Base-by-base conservation (phyloP, 2,888 invertebrate species). In the Zaprionus bogoriensis region DNA sequence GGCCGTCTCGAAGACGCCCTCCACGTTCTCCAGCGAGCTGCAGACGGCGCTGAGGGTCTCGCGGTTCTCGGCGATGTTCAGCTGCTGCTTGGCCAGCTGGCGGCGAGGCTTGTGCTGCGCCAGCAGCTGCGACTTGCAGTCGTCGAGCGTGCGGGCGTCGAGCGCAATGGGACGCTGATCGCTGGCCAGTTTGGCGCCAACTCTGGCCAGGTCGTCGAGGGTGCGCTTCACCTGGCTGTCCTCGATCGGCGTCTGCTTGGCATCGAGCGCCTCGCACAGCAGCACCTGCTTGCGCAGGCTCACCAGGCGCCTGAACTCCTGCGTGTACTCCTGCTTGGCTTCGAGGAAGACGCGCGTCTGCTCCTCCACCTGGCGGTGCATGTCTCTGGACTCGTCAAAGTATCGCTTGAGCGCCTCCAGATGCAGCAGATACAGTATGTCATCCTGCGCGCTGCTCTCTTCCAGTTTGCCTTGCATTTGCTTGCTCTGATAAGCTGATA, bases 391-490 rank as follows among this genome's bases (percentile, higher is more conserved):
- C 17, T 87, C 84, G 0, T 89, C 89, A 3, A 51, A 58, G 22
- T 78, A 86, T 1, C 89, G 88, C n/a, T 83, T 87, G 2, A 80
- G 12, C 0, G 83, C 75, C 36, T 90, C 90, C 41, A 90, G 44
- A 10, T 88, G 75, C 1, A 90, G 61, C 19, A 90, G 32, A 28
- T 85, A 76, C 25, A 79, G 71, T 3, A 90, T 78, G 10, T 90
- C 89, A 1, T 87, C 86, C 45, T 77, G 67, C 3, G 2, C 3
- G 4, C 4, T 44, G 19, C 5, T 47, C 5, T 17, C 7, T 32
- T 0, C 7, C n/a, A n/a, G n/a, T 17, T 25, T 22, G 1, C 42
- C 7, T 6, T 54, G 47, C 83, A 82, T 67, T 22, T 4, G n/a
- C n/a, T n/a, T n/a, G n/a, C n/a, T n/a, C n/a, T n/a, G n/a, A n/a